phyloP scores from a whole-genome alignment of 2,113 vertebrate genomes.

The Peromyscus californicus region DNA sequence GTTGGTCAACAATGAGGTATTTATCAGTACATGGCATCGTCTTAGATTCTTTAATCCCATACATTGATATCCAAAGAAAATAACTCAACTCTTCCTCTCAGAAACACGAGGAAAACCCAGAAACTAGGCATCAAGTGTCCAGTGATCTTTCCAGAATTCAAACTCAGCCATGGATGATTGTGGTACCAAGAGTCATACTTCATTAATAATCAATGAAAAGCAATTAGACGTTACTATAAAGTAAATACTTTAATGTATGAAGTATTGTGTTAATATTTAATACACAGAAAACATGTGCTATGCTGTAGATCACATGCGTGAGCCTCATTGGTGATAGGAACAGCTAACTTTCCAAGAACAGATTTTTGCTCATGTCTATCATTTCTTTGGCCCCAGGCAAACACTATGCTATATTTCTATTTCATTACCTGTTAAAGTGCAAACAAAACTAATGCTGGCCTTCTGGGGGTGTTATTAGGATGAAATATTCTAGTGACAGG shows the following conservation, averaged over 20 bases:
- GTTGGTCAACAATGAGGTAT: not conserved
- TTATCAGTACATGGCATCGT: not conserved
- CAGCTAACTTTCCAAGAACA: not conserved
- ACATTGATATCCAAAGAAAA: not conserved
- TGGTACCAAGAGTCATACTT: not conserved
- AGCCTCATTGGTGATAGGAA: not conserved
- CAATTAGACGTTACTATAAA: not conserved
- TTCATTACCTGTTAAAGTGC: not conserved
- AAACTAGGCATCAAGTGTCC: not conserved
- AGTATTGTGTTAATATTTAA: not conserved
- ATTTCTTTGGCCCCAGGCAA: not conserved
- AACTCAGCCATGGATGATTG: not conserved
- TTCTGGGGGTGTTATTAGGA: not conserved
- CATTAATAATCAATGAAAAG: not conserved
- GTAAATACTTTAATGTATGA: not conserved
- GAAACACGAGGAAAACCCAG: not conserved
- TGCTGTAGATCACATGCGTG: not conserved
- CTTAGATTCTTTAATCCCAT: not conserved
- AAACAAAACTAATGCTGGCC: not conserved
- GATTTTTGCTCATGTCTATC: not conserved
- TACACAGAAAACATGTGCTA: not conserved
- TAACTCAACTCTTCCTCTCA: not conserved
- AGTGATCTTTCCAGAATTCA: not conserved
- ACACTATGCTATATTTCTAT: not conserved
- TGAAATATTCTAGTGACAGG: not conserved